These are phyloP conservation scores for Pollenia angustigena DNA, from an alignment of 2,888 invertebrate species.

Conservation along the genomic window DNA sequence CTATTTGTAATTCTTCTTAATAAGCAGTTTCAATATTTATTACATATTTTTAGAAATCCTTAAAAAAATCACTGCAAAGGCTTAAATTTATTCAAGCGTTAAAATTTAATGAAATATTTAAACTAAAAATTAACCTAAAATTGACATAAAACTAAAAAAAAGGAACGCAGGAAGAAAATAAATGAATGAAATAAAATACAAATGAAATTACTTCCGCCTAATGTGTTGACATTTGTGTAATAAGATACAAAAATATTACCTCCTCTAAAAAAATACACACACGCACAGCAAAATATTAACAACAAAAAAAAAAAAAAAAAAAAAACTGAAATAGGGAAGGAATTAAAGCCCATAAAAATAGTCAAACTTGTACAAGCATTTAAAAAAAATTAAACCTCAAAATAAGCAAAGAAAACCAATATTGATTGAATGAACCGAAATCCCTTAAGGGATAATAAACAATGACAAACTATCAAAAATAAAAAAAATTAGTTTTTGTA, in stretches of 20 bases:
- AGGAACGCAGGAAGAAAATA: constrained; percentile 46
- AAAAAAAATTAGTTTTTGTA: constrained; percentile 14
- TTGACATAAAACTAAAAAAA: constrained; percentile 26
- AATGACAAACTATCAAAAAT: constrained; percentile 40
- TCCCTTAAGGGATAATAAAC: constrained; percentile 70
- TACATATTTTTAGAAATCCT: not conserved
- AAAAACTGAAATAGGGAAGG: constrained; percentile 31
- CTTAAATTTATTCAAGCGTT: constrained; percentile 68
- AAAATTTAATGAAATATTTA: constrained; percentile 53
- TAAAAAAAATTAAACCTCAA: constrained; percentile 48
- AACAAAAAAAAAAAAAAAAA: not conserved
- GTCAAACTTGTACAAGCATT: constrained; percentile 33
- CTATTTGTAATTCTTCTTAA: constrained; percentile 1
- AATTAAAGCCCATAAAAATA: constrained; percentile 29
- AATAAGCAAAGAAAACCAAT: constrained; percentile 44
- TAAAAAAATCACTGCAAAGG: constrained; percentile 45
- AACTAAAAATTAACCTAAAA: constrained; percentile 59
- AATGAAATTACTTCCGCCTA: constrained; percentile 73
- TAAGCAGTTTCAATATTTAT: not conserved
- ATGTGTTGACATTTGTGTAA: constrained; percentile 73
- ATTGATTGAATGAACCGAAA: constrained; percentile 49
- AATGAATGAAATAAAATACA: constrained; percentile 69
- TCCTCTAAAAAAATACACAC: constrained; percentile 31
- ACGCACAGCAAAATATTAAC: not conserved
- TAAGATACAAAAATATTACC: constrained; percentile 73